phyloP scores from a whole-genome alignment of 2,113 vertebrate genomes.

The Sclerurus mexicanus region DNA sequence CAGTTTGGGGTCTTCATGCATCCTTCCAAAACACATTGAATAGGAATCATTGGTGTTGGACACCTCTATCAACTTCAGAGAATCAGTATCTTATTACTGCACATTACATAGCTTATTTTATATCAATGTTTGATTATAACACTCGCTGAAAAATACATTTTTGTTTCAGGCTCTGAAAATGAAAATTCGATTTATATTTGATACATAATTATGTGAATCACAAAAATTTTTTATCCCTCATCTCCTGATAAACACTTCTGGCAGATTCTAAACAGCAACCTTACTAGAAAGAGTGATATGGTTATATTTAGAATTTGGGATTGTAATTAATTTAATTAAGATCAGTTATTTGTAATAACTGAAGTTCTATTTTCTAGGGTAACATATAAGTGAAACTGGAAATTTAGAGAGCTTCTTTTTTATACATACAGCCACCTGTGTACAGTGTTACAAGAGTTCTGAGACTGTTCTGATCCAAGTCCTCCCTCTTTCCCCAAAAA shows the following conservation, averaged over 20 bases:
- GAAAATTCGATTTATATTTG: background rate
- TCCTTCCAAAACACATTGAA: background rate
- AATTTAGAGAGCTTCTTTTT: background rate
- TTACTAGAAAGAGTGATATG: background rate
- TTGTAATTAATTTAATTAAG: background rate
- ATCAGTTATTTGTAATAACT: background rate
- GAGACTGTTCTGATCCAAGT: background rate
- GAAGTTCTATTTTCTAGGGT: background rate
- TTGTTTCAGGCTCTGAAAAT: background rate
- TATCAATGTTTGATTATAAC: background rate
- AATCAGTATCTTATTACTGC: background rate
- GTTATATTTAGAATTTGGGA: background rate
- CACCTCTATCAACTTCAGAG: background rate
- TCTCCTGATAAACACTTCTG: background rate
- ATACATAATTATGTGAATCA: background rate
- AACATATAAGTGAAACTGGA: background rate
- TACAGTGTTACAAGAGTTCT: background rate
- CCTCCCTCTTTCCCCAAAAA: rapidly evolving
- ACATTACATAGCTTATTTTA: background rate
- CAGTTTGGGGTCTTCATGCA: background rate
- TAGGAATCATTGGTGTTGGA: background rate
- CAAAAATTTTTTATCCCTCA: background rate
- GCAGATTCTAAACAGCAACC: background rate
- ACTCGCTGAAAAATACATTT: background rate
- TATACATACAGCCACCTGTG: background rate